These are phyloP conservation scores for Phacellophora camtschatica DNA, from an alignment of 30 jellyfish, hydroid and myxozoan genomes.

Conservation along the genomic window DNA sequence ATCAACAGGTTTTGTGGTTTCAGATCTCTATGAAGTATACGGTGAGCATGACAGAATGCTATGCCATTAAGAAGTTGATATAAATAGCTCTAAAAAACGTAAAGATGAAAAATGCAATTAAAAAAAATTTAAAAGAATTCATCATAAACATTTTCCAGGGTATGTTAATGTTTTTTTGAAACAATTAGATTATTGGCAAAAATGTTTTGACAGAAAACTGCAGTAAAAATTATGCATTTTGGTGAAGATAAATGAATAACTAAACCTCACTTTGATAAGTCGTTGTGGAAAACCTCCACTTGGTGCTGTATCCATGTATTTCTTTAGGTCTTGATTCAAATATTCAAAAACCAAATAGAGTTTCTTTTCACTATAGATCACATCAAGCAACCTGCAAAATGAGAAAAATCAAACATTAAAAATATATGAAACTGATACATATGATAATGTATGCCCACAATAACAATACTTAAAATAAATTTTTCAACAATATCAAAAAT, in stretches of 20 bases:
- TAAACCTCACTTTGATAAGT: constrained; percentile 77
- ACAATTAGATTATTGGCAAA: too few species aligned
- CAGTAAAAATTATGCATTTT: too few species aligned
- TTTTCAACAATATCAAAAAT: too few species aligned
- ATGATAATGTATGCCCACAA: too few species aligned
- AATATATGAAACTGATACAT: too few species aligned
- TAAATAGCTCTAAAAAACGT: constrained; percentile 68
- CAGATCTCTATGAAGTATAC: constrained; percentile 93
- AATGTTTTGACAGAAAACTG: too few species aligned
- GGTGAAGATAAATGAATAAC: too few species aligned
- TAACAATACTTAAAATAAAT: too few species aligned
- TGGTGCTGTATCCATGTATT: constrained; percentile 93
- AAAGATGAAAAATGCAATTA: not conserved
- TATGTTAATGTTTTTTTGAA: too few species aligned
- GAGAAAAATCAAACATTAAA: too few species aligned
- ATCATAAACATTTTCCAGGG: not conserved
- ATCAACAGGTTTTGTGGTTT: constrained; percentile 94
- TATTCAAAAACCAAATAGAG: constrained; percentile 90
- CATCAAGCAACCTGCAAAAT: constrained; percentile 85
- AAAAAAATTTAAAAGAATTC: not conserved
- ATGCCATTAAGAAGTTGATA: constrained; percentile 90
- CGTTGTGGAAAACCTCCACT: constrained; percentile 58
- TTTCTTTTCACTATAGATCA: constrained; percentile 84
- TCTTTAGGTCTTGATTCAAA: constrained; percentile 87
- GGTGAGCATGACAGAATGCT: constrained; percentile 94